Conservation (phyloP, 1,140 invertebrate species). For the Zaprionus taronus region DNA sequence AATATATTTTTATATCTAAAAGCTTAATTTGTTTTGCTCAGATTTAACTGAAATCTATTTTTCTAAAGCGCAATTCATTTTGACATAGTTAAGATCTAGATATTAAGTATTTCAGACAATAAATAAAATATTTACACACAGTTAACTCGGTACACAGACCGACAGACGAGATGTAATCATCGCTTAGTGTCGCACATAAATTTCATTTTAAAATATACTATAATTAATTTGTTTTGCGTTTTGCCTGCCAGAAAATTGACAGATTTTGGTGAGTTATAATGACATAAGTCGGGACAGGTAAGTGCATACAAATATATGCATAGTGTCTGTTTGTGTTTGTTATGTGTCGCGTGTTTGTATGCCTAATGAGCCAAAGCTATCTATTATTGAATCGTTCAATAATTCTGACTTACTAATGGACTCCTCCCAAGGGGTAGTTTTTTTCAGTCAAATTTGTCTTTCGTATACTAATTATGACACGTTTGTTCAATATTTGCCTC, state of each 20-base stretch:
- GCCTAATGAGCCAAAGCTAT: not conserved
- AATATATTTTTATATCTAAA: not conserved
- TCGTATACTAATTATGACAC: not conserved
- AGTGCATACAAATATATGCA: slow-evolving; percentile 2
- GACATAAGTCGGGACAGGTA: slow-evolving; percentile 7
- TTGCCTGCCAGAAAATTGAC: not conserved
- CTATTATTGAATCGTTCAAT: slow-evolving; percentile 9
- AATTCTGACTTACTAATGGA: not conserved
- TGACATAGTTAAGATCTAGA: not conserved
- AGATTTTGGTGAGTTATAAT: slow-evolving; percentile 1
- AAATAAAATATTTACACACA: slow-evolving; percentile 13
- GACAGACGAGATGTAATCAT: slow-evolving; percentile 18
- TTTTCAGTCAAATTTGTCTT: not conserved
- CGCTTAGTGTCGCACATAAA: slow-evolving; percentile 2
- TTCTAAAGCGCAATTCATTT: slow-evolving; percentile 20
- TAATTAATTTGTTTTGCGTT: not conserved
- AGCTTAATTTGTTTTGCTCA: slow-evolving; percentile 11
- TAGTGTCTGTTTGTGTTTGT: not conserved
- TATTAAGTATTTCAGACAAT: slow-evolving; percentile 22
- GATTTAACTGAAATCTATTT: slow-evolving; percentile 1
- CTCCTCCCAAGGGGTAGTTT: not conserved
- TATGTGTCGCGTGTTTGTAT: slow-evolving; percentile 1
- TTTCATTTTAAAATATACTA: slow-evolving; percentile 9
- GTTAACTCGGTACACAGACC: not conserved
- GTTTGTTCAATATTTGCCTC: not conserved